Percentiles rank a stretch among this genome's conserved stretches.
Evolutionary conservation across 2,888 invertebrate genomes (phyloP).

Genomic region (Parnassius glacialis): DNA sequence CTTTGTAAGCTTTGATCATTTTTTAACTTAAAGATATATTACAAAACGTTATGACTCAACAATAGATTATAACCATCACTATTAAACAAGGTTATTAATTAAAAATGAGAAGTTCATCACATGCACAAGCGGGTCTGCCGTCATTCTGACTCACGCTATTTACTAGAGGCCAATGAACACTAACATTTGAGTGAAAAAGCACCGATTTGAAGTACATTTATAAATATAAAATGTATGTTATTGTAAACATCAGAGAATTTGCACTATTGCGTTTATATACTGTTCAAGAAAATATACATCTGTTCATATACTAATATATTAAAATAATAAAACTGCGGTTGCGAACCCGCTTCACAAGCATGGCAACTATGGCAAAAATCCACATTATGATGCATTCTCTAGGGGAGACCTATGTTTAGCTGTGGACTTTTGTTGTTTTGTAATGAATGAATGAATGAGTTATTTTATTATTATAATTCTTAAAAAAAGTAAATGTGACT

Average conservation of each 20-base stretch:
- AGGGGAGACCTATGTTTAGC: no score
- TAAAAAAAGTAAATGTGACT: no score
- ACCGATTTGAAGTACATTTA: slow-evolving; percentile 3
- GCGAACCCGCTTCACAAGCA: no score
- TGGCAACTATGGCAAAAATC: no score
- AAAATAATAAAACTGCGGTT: no score
- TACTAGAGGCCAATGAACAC: slow-evolving; percentile 27
- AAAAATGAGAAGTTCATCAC: slow-evolving; percentile 25
- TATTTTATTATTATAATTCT: no score
- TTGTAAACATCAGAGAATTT: slow-evolving; percentile 15
- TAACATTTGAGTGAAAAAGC: slow-evolving; percentile 12
- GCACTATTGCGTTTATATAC: not conserved
- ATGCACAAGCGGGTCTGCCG: slow-evolving; percentile 16
- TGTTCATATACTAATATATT: no score
- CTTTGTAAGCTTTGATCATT: no score
- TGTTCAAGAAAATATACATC: no score
- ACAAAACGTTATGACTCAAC: slow-evolving; percentile 28
- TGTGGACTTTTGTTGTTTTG: no score
- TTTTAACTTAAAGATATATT: not conserved
- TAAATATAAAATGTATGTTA: not conserved
- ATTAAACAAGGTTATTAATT: slow-evolving; percentile 39
- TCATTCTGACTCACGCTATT: slow-evolving; percentile 27
- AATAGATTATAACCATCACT: slow-evolving; percentile 35
- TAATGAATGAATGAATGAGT: no score
- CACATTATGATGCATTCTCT: no score